Conservation (phyloP, 2,888 invertebrate species). For the Polymixis flavicincta region DNA sequence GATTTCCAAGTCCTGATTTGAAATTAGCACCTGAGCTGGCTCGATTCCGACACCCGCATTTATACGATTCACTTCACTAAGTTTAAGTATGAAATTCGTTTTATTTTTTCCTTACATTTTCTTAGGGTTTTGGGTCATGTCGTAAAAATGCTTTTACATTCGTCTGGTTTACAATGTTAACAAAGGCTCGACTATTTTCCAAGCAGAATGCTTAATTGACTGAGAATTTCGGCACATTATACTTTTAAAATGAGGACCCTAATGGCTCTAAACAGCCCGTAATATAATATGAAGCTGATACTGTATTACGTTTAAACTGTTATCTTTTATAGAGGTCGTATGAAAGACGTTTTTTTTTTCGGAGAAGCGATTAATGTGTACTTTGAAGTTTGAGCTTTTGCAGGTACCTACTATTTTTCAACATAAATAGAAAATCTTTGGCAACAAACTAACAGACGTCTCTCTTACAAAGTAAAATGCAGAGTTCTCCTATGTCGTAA, state of each 20-base stretch:
- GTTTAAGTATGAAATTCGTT: constrained; percentile 83
- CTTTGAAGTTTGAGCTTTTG: not conserved
- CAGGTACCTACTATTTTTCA: not conserved
- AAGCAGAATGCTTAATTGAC: constrained; percentile 78
- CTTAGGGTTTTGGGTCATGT: constrained; percentile 78
- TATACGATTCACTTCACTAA: constrained; percentile 55
- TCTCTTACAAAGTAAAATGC: constrained; percentile 43
- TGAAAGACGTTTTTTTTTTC: constrained; percentile 17
- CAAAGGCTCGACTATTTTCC: constrained; percentile 81
- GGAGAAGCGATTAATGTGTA: not conserved
- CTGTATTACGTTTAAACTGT: constrained; percentile 33
- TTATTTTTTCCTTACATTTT: constrained; percentile 82
- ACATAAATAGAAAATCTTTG: not conserved
- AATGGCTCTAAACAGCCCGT: constrained; percentile 64
- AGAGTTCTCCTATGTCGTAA: constrained; percentile 26
- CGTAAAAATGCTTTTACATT: constrained; percentile 85
- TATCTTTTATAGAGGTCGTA: constrained; percentile 39
- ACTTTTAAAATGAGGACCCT: constrained; percentile 63
- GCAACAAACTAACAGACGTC: constrained; percentile 32
- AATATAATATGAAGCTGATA: constrained; percentile 53
- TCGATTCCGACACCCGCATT: constrained; percentile 44
- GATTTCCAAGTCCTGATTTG: constrained; percentile 27
- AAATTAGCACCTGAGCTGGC: constrained; percentile 53
- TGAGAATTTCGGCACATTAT: constrained; percentile 68
- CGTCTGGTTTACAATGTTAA: constrained; percentile 84